phyloP scores from a whole-genome alignment of 1,140 invertebrate genomes.

The Dufourea novaeangliae region DNA sequence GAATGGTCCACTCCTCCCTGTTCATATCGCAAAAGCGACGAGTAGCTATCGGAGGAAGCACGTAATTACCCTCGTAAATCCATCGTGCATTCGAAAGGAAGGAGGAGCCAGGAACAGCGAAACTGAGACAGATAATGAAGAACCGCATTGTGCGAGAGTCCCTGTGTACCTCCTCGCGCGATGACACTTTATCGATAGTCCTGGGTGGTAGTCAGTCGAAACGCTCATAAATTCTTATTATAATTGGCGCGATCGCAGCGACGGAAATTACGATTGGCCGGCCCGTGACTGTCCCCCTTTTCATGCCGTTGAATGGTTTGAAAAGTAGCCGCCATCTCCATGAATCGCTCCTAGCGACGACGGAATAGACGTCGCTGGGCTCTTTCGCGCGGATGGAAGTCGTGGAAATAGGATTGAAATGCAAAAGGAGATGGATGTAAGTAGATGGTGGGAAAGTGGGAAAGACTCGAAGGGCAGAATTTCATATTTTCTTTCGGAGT shows the following conservation, averaged over 20 bases:
- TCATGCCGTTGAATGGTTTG: constrained; percentile 29
- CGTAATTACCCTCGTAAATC: constrained; percentile 66
- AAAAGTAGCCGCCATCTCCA: constrained; percentile 54
- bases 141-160: neutral
- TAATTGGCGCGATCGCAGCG: constrained; percentile 61
- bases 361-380: constrained; percentile 6
- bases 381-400: neutral
- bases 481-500: constrained; percentile 3
- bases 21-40: constrained; percentile 31
- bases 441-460: neutral
- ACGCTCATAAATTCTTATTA: constrained; percentile 69
- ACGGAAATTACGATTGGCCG: constrained; percentile 60
- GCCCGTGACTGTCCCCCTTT: neutral
- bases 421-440: neutral
- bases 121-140: constrained; percentile 22
- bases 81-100: constrained; percentile 29
- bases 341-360: constrained; percentile 46
- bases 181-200: constrained; percentile 55
- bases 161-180: constrained; percentile 17
- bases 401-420: constrained; percentile 10
- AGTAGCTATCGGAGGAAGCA: constrained; percentile 40
- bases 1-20: constrained; percentile 23
- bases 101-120: neutral
- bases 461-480: neutral
- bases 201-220: constrained; percentile 14